Evolutionary conservation across 2,797 vertebrate genomes (phyloP).

Genomic region (Enteromius fasciolatus): DNA sequence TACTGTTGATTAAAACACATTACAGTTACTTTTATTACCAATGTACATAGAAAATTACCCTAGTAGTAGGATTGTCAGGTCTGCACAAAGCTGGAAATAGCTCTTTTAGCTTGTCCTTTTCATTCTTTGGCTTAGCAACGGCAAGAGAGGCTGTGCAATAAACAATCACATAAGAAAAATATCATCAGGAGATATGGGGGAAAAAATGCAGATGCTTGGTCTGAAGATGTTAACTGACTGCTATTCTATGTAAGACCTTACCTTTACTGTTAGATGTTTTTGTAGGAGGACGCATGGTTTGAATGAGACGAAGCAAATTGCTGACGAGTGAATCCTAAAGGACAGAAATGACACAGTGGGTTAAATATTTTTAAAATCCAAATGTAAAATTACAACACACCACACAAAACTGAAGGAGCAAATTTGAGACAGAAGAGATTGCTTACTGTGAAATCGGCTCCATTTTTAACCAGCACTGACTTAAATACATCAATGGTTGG

Average conservation of each 20-base stretch:
- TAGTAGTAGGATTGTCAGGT: constrained; percentile 84
- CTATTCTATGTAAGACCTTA: constrained; percentile 52
- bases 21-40: neutral
- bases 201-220: fast-evolving
- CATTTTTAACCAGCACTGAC: constrained; percentile 87
- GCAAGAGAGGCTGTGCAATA: constrained; percentile 69
- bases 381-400: neutral
- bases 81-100: constrained; percentile 92
- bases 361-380: neutral
- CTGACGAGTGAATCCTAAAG: constrained; percentile 90
- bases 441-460: constrained; percentile 95
- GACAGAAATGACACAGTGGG: neutral
- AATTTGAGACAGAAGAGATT: neutral
- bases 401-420: neutral
- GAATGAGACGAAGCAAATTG: constrained; percentile 93
- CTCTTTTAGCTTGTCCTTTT: constrained; percentile 90
- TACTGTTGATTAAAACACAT: neutral
- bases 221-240: neutral
- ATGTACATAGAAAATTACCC: constrained; percentile 72
- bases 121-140: constrained; percentile 79
- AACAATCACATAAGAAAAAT: constrained; percentile 5
- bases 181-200: neutral
- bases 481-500: constrained; percentile 89
- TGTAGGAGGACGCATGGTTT: constrained; percentile 92
- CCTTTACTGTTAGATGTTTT: constrained; percentile 85